phyloP scores from a whole-genome alignment of 1,140 invertebrate genomes.

The Charaxes varanes region DNA sequence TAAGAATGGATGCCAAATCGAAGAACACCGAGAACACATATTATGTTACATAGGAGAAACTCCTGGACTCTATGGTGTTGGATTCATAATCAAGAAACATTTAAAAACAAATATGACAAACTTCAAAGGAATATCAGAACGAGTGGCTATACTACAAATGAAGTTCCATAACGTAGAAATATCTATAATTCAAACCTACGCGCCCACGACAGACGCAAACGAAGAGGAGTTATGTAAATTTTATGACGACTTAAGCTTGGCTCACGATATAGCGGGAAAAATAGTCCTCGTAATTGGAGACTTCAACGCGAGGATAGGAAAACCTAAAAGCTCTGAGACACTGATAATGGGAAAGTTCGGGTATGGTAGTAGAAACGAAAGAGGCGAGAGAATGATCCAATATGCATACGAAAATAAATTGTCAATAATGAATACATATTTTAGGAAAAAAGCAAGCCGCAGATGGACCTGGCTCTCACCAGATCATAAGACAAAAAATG shows the following conservation, averaged over 20 bases:
- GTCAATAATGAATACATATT: slow-evolving; percentile 28
- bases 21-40: slow-evolving; percentile 11
- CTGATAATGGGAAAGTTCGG: slow-evolving; percentile 23
- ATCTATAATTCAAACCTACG: slow-evolving; percentile 17
- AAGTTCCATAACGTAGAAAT: slow-evolving; percentile 5
- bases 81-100: slow-evolving; percentile 20
- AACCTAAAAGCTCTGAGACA: slow-evolving; percentile 19
- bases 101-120: slow-evolving; percentile 10
- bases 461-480: slow-evolving; percentile 29
- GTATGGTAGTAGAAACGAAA: slow-evolving; percentile 20
- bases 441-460: slow-evolving; percentile 17
- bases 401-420: slow-evolving; percentile 20
- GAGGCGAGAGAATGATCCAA: slow-evolving; percentile 21
- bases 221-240: slow-evolving; percentile 13
- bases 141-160: slow-evolving; percentile 16
- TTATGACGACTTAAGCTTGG: slow-evolving; percentile 9
- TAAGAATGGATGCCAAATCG: slow-evolving; percentile 12
- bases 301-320: slow-evolving; percentile 24
- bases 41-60: slow-evolving; percentile 15
- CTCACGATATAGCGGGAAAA: slow-evolving; percentile 1
- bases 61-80: slow-evolving; percentile 16
- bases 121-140: slow-evolving; percentile 15
- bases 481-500: slow-evolving; percentile 23
- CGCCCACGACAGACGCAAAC: slow-evolving; percentile 14
- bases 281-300: slow-evolving; percentile 20